Evolutionary conservation across 2,113 vertebrate species (phyloP), one percentile per base, ranked within the genome.

Genomic region (Larimichthys polyactis): DNA sequence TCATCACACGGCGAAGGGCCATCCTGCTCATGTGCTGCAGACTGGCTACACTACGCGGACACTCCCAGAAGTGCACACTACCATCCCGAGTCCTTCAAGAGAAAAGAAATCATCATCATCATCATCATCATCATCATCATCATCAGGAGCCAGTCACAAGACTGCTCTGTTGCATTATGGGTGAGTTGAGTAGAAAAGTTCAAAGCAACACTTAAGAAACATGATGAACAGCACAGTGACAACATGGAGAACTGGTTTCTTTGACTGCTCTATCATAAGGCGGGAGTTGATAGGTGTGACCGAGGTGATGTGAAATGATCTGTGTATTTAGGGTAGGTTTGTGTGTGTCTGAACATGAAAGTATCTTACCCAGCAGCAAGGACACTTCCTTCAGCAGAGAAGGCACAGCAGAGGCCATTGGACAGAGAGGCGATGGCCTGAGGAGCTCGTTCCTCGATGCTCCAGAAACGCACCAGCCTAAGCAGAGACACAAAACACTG

Each of bases 381-480:
- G 95, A 99, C 96, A 93, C 96, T 97, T 93, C 98, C 98, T 63
- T 98, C 96, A 49, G 97, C 95, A 83, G 98, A 99, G 94, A 99
- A 99, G 92, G 97, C 95, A 95, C 97, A 98, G 94, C 97, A 98
- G 82, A 99, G 96, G 55, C 97, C 98, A 29, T 97, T 98, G 80
- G 95, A 94, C 75, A 99, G 88, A 29, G 96, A 93, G 63, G 96
- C 95, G 59, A 97, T 95, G 52, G 97, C 96, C 55, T 97, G 96
- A 51, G 98, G 98, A 80, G 93, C 94, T 11, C 95, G 94, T 24
- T 97, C 96, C 85, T 96, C 96, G 11, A 99, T 96, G 85, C 96
- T 96, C 98, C 98, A 99, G 93, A 99, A 99, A 57, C 98, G 96
- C 55, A 99, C 94, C 95, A 99, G 93, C 83, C 98, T 99, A 88